Conservation (phyloP, 2,113 vertebrate species). For the Python bivittatus region DNA sequence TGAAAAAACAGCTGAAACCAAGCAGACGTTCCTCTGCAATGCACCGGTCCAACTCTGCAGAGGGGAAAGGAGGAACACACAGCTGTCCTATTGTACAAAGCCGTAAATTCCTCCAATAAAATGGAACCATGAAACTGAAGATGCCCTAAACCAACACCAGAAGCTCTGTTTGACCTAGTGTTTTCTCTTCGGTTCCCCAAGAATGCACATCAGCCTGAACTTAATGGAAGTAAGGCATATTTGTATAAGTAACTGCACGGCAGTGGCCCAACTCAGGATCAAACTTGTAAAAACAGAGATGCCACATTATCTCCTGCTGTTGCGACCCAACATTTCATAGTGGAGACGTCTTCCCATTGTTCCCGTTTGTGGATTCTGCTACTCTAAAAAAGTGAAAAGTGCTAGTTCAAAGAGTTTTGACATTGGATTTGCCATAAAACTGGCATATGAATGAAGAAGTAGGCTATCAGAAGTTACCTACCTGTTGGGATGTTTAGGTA, state of each 20-base stretch:
- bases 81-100: conserved; percentile 41
- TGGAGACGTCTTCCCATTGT: background rate
- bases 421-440: too few species aligned
- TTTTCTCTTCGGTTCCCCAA: background rate
- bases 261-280: background rate
- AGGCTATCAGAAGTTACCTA: background rate
- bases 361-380: background rate
- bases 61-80: background rate
- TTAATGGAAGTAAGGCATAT: background rate
- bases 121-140: background rate
- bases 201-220: background rate
- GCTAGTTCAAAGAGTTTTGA: background rate
- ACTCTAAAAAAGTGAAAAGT: background rate
- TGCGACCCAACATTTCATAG: background rate
- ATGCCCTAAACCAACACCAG: background rate
- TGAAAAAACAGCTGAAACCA: conserved; percentile 37
- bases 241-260: background rate
- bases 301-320: background rate
- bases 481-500: too few species aligned
- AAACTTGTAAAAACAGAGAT: background rate
- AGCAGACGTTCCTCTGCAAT: conserved; percentile 24
- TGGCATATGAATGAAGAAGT: background rate
- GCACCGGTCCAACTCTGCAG: conserved; percentile 19
- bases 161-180: background rate
- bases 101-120: conserved; percentile 22